phyloP scores from a whole-genome alignment of 1,140 invertebrate species.

The Pseudomyrmex gracilis region DNA sequence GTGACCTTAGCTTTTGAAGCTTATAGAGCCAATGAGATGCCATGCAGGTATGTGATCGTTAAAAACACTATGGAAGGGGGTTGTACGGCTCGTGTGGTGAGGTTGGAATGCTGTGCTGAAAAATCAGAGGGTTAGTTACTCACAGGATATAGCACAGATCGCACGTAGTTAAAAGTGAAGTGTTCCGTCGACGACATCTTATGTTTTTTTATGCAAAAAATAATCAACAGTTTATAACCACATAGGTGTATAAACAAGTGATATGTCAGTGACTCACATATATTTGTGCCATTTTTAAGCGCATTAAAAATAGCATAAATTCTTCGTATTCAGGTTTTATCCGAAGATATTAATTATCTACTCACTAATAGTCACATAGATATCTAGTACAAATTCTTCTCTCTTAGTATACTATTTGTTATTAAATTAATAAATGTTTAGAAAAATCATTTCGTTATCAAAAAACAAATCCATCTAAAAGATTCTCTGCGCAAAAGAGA shows the following conservation, averaged over 20 bases:
- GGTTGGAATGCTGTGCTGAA: conserved; percentile 34
- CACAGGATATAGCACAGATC: conserved; percentile 34
- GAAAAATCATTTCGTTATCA: not conserved
- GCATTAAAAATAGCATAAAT: not conserved
- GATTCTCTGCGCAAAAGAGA: not conserved
- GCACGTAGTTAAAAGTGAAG: conserved; percentile 39
- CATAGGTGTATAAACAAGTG: not conserved
- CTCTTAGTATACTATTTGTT: not conserved
- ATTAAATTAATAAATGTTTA: not conserved
- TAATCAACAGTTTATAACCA: not conserved
- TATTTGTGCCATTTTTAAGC: not conserved
- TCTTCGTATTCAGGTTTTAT: not conserved
- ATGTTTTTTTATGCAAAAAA: not conserved
- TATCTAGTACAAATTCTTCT: too few relatives aligned
- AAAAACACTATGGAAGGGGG: conserved; percentile 64
- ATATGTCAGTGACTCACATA: not conserved
- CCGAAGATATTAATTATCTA: not conserved
- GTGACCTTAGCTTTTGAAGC: conserved; percentile 44
- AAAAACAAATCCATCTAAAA: not conserved
- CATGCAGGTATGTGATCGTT: conserved; percentile 70
- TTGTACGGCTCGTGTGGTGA: conserved; percentile 50
- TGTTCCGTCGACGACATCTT: not conserved
- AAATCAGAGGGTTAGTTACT: conserved; percentile 68
- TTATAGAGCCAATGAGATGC: conserved; percentile 71
- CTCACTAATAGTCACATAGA: not conserved